Conservation (phyloP, 2,113 vertebrate species). For the Narcine bancroftii region DNA sequence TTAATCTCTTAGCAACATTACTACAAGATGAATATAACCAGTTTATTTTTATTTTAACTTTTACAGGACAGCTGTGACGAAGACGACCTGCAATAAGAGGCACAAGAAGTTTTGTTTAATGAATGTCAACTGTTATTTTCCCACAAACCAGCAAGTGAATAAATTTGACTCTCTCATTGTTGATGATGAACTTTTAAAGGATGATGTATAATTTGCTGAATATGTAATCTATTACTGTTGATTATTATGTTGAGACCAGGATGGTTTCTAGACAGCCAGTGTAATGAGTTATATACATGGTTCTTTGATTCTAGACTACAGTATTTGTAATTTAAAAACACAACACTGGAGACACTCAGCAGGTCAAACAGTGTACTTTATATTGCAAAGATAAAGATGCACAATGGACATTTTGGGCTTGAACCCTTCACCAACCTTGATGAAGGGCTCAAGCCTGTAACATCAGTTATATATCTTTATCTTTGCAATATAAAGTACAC, state of each 20-base stretch:
- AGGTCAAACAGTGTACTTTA: too few relatives aligned
- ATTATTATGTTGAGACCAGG: background rate
- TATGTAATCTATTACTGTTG: background rate
- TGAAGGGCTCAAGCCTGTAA: too few relatives aligned
- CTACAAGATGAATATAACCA: background rate
- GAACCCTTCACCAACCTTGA: too few relatives aligned
- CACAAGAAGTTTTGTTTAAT: background rate
- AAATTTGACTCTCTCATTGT: background rate
- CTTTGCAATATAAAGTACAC: too few relatives aligned
- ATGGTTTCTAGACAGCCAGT: background rate
- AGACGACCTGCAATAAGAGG: background rate
- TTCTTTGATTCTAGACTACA: background rate
- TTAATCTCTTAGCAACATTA: background rate
- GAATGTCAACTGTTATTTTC: background rate
- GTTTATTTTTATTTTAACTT: background rate
- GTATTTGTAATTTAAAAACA: too few relatives aligned
- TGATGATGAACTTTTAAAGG: background rate
- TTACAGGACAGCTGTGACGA: conserved; percentile 24
- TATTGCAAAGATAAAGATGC: too few relatives aligned
- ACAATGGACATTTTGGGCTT: too few relatives aligned
- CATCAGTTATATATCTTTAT: too few relatives aligned
- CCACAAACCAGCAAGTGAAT: background rate
- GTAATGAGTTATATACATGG: background rate
- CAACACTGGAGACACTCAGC: too few relatives aligned
- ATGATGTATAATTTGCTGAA: background rate